phyloP scores from a whole-genome alignment of 2,888 invertebrate species.

The Drosophila dives region DNA sequence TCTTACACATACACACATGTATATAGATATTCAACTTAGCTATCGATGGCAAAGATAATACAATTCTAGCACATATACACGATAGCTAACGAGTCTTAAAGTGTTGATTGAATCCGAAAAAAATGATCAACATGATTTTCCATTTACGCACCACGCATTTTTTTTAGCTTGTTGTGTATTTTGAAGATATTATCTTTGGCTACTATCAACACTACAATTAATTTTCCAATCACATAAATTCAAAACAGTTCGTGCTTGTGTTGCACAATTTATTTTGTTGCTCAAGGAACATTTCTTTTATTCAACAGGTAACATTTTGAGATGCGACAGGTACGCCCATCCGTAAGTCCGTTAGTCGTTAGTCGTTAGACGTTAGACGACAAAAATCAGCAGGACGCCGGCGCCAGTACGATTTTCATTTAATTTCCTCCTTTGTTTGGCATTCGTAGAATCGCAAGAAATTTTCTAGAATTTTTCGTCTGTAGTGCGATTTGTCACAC shows the following conservation, averaged over 20 bases:
- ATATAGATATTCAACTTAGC: background rate
- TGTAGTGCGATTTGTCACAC: constrained; percentile 71
- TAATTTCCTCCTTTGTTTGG: constrained; percentile 48
- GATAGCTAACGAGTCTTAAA: constrained; percentile 52
- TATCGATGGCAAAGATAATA: constrained; percentile 3
- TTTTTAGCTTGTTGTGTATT: background rate
- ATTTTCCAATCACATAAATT: constrained; percentile 19
- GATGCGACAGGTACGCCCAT: constrained; percentile 49
- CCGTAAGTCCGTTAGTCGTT: constrained; percentile 28
- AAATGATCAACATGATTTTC: constrained; percentile 46
- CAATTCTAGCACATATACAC: constrained; percentile 19
- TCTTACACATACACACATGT: background rate
- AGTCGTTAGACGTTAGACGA: constrained; percentile 32
- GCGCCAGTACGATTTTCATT: constrained; percentile 68
- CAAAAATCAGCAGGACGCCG: constrained; percentile 68
- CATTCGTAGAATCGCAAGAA: constrained; percentile 57
- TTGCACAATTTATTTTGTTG: constrained; percentile 29
- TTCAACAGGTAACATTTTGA: constrained; percentile 52
- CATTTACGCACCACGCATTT: constrained; percentile 23
- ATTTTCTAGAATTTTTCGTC: constrained; percentile 36
- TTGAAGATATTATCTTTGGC: background rate
- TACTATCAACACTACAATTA: constrained; percentile 10
- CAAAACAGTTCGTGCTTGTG: constrained; percentile 7
- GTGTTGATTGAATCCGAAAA: constrained; percentile 43
- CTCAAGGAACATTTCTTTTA: constrained; percentile 13